Percentiles rank a stretch among this genome's conserved stretches.
Evolutionary conservation across 2,797 vertebrate genomes (phyloP).

Genomic region (Xerus rutilus): DNA sequence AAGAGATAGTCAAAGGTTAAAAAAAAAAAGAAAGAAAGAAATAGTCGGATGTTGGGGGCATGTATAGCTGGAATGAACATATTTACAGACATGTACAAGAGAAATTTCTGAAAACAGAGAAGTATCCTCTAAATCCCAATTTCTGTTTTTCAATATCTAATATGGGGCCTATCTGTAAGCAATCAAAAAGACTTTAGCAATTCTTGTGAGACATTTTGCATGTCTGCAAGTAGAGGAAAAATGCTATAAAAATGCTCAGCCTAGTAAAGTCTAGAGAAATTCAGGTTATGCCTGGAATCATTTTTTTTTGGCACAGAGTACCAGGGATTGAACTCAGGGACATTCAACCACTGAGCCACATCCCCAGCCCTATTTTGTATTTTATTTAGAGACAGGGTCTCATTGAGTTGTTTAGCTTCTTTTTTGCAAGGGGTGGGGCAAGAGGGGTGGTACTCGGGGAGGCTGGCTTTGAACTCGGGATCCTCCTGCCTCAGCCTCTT

Average conservation of each 20-base stretch:
- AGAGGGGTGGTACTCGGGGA: too few species aligned
- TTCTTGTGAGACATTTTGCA: background rate
- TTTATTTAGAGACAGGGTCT: too few species aligned
- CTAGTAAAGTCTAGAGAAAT: background rate
- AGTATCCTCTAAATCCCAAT: background rate
- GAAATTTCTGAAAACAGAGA: background rate
- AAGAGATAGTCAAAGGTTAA: background rate
- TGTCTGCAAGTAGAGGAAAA: background rate
- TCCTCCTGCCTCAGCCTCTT: too few species aligned
- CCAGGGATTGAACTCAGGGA: too few species aligned
- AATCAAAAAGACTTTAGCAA: constrained; percentile 22
- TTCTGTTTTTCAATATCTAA: background rate
- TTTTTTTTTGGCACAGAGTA: too few species aligned
- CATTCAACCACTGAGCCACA: too few species aligned
- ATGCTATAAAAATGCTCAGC: background rate
- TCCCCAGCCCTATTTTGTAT: too few species aligned
- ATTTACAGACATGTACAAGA: background rate
- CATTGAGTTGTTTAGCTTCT: too few species aligned
- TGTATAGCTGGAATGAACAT: background rate
- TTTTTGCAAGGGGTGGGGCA: too few species aligned
- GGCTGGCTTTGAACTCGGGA: too few species aligned
- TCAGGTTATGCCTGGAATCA: background rate
- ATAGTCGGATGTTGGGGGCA: too few species aligned
- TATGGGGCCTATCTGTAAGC: background rate
- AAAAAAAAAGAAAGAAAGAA: too few species aligned